A percentile compares a stretch with the other conserved stretches of the same genome.
phyloP scores from a whole-genome alignment of 2,797 vertebrate genomes.

The Helostoma temminkii region DNA sequence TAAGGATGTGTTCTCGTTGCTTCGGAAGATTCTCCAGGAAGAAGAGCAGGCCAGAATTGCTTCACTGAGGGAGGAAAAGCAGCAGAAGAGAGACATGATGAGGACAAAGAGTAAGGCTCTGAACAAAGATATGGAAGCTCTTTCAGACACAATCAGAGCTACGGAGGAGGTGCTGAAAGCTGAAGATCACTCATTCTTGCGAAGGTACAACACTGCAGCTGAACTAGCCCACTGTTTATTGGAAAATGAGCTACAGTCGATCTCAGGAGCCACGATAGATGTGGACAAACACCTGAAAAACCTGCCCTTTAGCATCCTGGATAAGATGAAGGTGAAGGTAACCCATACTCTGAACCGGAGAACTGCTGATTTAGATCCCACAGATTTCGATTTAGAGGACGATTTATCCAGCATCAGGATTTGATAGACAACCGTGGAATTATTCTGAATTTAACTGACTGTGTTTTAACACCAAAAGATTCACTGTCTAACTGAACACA shows the following conservation, averaged over 20 bases:
- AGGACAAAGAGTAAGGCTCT: conserved; percentile 4
- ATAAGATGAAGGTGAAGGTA: conserved; percentile 2
- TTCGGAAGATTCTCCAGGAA: conserved; percentile 12
- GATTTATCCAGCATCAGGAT: too few species aligned
- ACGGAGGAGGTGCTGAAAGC: conserved; percentile 3
- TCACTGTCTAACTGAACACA: too few species aligned
- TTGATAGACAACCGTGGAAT: too few species aligned
- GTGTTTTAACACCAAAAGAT: too few species aligned
- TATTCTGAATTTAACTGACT: too few species aligned
- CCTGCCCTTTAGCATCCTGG: conserved; percentile 5
- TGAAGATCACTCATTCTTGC: conserved; percentile 12
- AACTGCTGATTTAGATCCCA: too few species aligned
- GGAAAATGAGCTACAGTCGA: background rate
- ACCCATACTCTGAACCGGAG: background rate
- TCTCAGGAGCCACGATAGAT: background rate
- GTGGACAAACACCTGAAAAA: conserved; percentile 15
- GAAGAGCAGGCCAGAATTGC: conserved; percentile 8
- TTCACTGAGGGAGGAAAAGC: conserved; percentile 17
- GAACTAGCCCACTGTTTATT: background rate
- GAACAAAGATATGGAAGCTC: conserved; percentile 1
- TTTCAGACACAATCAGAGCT: conserved; percentile 16
- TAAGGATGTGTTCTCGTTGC: conserved; percentile 13
- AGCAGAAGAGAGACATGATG: conserved; percentile 8
- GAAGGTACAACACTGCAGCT: conserved; percentile 3
- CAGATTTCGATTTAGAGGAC: too few species aligned